Evolutionary conservation across 2,888 invertebrate genomes (phyloP).

Genomic region (Lasioglossum calceatum): DNA sequence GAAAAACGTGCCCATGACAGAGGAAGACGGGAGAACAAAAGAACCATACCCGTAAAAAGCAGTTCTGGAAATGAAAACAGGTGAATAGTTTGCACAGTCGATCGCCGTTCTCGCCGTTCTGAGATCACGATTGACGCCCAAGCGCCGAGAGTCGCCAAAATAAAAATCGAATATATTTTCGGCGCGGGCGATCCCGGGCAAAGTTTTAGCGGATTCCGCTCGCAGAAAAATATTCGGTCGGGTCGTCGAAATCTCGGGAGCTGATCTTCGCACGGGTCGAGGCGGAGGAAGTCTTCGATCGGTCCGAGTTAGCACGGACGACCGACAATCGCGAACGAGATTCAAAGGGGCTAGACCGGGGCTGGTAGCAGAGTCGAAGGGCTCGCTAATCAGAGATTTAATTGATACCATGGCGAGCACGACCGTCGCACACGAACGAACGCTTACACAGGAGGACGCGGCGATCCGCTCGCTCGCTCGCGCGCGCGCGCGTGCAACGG

Average conservation of each 20-base stretch:
- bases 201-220: neutral
- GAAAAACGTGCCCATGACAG: neutral
- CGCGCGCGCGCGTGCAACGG: neutral
- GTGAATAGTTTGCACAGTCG: neutral
- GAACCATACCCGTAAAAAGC: neutral
- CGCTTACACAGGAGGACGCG: slow-evolving; percentile 30
- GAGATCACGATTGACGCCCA: neutral
- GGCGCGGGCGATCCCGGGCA: neutral
- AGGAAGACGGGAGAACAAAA: too few relatives aligned
- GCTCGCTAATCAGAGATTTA: slow-evolving; percentile 81
- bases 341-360: slow-evolving; percentile 74
- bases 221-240: slow-evolving; percentile 47
- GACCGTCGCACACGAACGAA: slow-evolving; percentile 70
- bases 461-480: neutral
- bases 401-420: slow-evolving; percentile 79
- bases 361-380: slow-evolving; percentile 71
- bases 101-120: neutral
- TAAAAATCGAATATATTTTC: neutral
- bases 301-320: slow-evolving; percentile 69
- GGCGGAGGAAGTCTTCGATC: slow-evolving; percentile 59
- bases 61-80: neutral
- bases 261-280: slow-evolving; percentile 53
- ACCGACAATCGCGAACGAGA: slow-evolving; percentile 72
- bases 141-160: neutral
- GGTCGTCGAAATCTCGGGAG: slow-evolving; percentile 46